These are phyloP conservation scores for Eupristina koningsbergeri DNA, from an alignment of 1,140 invertebrate species.

Conservation along the genomic window DNA sequence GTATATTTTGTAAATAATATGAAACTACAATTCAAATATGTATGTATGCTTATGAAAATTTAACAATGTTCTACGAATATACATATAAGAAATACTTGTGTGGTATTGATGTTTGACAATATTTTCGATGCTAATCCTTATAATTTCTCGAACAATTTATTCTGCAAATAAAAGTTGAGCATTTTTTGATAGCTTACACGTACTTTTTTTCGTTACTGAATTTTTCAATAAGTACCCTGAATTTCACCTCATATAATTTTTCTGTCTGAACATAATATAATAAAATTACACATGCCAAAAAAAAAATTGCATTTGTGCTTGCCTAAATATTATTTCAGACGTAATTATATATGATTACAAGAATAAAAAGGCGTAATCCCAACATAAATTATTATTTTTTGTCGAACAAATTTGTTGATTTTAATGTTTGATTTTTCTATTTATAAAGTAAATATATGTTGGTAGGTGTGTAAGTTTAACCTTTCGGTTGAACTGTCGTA, in stretches of 20 bases:
- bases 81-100: neutral
- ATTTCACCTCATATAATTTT: neutral
- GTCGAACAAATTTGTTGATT: neutral
- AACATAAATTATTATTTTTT: neutral
- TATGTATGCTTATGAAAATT: neutral
- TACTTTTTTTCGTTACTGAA: neutral
- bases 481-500: neutral
- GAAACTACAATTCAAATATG: neutral
- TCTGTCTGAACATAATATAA: neutral
- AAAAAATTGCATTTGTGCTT: neutral
- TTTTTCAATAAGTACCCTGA: neutral
- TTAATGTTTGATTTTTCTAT: neutral
- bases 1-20: neutral
- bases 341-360: neutral
- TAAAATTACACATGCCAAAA: neutral
- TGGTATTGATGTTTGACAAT: neutral
- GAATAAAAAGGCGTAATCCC: neutral
- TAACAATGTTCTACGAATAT: neutral
- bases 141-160: neutral
- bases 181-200: neutral
- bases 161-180: neutral
- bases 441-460: neutral
- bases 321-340: neutral
- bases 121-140: neutral
- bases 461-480: neutral